Conservation (phyloP, 2,797 vertebrate species). For the Halcyon leucocephala region DNA sequence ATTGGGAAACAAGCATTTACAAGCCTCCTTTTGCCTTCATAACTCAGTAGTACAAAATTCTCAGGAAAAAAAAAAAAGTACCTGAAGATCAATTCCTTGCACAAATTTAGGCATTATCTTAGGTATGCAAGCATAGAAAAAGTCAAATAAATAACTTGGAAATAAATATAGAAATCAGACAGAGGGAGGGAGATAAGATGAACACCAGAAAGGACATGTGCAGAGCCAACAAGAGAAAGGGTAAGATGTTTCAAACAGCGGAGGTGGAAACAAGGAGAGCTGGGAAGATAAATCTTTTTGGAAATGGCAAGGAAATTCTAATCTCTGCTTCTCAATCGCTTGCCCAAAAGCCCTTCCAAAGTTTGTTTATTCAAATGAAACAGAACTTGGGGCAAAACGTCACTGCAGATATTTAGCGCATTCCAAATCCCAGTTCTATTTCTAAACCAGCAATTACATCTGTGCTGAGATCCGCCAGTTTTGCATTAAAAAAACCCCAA, state of each 20-base stretch:
- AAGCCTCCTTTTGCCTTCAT: not conserved
- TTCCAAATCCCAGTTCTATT: conserved; percentile 18
- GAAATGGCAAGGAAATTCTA: not conserved
- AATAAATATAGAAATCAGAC: not conserved
- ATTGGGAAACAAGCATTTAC: not conserved
- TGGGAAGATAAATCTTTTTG: not conserved
- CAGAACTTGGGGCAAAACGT: conserved; percentile 5
- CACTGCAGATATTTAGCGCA: conserved; percentile 3
- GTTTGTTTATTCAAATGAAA: conserved; percentile 35
- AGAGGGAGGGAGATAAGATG: not conserved
- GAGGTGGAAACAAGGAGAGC: not conserved
- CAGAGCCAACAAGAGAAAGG: not conserved
- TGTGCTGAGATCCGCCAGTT: not conserved
- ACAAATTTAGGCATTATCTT: not conserved
- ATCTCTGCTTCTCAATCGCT: not conserved
- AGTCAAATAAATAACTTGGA: conserved; percentile 6
- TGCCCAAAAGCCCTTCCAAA: not conserved
- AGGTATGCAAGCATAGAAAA: not conserved
- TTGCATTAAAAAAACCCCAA: not conserved
- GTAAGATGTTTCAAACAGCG: not conserved
- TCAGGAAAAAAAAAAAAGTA: not conserved
- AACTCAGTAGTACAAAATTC: not conserved
- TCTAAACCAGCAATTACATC: not conserved
- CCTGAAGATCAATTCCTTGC: not conserved
- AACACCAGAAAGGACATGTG: not conserved